phyloP scores from a whole-genome alignment of 2,113 vertebrate genomes.

The Mesembrinibis cayennensis region DNA sequence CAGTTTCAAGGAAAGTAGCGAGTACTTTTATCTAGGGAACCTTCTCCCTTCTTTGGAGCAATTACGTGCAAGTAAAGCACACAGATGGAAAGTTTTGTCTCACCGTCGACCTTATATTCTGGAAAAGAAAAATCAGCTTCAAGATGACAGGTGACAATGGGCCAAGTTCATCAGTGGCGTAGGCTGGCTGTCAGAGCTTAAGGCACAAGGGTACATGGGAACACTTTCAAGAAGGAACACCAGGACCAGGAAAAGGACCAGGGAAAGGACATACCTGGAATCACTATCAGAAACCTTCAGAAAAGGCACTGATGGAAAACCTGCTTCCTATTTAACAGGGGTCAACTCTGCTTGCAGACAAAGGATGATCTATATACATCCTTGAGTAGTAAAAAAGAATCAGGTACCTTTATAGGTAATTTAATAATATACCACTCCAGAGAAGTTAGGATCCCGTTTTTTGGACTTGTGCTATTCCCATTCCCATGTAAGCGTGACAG shows the following conservation, averaged over 20 bases:
- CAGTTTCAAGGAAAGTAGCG: constrained; percentile 65
- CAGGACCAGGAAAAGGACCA: background rate
- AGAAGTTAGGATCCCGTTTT: background rate
- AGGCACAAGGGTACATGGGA: background rate
- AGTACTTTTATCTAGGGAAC: constrained; percentile 66
- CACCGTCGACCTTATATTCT: background rate
- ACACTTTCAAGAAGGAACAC: background rate
- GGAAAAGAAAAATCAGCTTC: constrained; percentile 30
- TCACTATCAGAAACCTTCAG: background rate
- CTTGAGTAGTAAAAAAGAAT: background rate
- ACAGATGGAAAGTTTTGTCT: constrained; percentile 48
- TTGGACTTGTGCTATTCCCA: background rate
- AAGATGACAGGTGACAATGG: constrained; percentile 22
- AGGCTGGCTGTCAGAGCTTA: background rate
- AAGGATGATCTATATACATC: background rate
- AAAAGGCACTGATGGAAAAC: background rate
- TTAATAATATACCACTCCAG: background rate
- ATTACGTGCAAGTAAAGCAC: constrained; percentile 14
- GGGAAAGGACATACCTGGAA: background rate
- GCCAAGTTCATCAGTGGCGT: background rate
- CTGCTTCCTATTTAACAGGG: background rate
- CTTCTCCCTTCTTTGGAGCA: constrained; percentile 44
- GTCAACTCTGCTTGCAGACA: background rate
- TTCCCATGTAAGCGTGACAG: background rate
- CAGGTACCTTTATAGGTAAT: background rate